Evolutionary conservation across 2,797 vertebrate species (phyloP).

Genomic region (Anas georgica): DNA sequence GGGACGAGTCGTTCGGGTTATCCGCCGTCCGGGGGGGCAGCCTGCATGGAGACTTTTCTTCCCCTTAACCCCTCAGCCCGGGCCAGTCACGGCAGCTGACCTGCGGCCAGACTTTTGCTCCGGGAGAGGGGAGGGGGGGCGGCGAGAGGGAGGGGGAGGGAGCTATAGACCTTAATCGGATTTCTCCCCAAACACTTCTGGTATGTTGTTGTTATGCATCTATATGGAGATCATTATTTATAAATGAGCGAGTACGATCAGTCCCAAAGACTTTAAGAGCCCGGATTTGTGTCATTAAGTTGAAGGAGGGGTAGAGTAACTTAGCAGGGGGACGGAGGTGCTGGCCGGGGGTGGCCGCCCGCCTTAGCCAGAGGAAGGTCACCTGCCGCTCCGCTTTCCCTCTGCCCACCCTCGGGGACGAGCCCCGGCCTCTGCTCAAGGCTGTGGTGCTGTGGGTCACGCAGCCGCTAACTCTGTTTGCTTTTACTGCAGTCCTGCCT

Average conservation of each 20-base stretch:
- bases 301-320: neutral
- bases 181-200: conserved; percentile 57
- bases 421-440: neutral
- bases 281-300: conserved; percentile 58
- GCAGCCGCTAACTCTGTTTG: neutral
- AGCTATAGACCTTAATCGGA: conserved; percentile 63
- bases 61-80: neutral
- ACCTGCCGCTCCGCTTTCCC: neutral
- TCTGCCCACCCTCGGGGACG: neutral
- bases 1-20: neutral
- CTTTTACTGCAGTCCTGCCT: neutral
- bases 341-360: neutral
- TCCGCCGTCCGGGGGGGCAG: neutral
- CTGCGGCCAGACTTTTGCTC: conserved; percentile 42
- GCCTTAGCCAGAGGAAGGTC: neutral
- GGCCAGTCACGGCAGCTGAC: conserved; percentile 14
- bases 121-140: neutral
- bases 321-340: neutral
- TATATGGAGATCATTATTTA: conserved; percentile 66
- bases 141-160: neutral
- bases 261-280: conserved; percentile 65
- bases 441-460: neutral
- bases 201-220: conserved; percentile 62
- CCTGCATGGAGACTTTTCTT: neutral
- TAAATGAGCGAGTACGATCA: conserved; percentile 56